phyloP scores from a whole-genome alignment of 2,113 vertebrate genomes.

The Epinephelus moara region DNA sequence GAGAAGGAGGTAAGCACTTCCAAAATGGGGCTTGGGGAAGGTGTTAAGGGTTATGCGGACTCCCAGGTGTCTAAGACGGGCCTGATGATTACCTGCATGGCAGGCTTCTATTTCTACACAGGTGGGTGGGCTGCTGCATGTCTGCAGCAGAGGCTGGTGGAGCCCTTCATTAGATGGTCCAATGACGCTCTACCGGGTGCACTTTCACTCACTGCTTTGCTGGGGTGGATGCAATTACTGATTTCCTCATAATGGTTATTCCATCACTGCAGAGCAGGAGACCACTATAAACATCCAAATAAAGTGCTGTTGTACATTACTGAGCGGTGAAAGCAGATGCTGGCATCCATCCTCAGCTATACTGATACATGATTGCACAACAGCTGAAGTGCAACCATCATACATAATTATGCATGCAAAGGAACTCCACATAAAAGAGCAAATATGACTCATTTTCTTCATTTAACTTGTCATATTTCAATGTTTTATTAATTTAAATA shows the following conservation, averaged over 20 bases:
- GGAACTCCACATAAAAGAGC: not conserved
- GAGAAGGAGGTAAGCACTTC: slow-evolving; percentile 34
- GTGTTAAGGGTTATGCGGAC: slow-evolving; percentile 32
- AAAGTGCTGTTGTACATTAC: slow-evolving; percentile 29
- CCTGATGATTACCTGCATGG: slow-evolving; percentile 80
- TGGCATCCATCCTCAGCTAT: not conserved
- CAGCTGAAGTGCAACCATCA: not conserved
- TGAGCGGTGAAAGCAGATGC: slow-evolving; percentile 6
- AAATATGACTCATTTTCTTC: slow-evolving; percentile 31
- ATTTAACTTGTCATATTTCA: slow-evolving; percentile 69
- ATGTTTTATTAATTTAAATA: slow-evolving; percentile 88
- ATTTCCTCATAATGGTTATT: slow-evolving; percentile 62
- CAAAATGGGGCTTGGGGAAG: slow-evolving; percentile 39
- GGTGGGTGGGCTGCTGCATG: slow-evolving; percentile 79
- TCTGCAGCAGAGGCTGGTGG: slow-evolving; percentile 62
- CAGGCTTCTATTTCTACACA: slow-evolving; percentile 81
- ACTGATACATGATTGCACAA: not conserved
- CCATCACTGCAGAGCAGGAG: slow-evolving; percentile 57
- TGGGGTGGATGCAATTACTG: slow-evolving; percentile 73
- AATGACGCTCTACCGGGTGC: slow-evolving; percentile 58
- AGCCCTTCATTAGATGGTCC: slow-evolving; percentile 68
- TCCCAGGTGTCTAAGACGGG: slow-evolving; percentile 64
- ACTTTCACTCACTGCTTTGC: slow-evolving; percentile 64
- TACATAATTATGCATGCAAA: not conserved
- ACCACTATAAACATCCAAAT: slow-evolving; percentile 63